Base-by-base conservation (phyloP, 2,888 invertebrate species). In the Cantharis lateralis region DNA sequence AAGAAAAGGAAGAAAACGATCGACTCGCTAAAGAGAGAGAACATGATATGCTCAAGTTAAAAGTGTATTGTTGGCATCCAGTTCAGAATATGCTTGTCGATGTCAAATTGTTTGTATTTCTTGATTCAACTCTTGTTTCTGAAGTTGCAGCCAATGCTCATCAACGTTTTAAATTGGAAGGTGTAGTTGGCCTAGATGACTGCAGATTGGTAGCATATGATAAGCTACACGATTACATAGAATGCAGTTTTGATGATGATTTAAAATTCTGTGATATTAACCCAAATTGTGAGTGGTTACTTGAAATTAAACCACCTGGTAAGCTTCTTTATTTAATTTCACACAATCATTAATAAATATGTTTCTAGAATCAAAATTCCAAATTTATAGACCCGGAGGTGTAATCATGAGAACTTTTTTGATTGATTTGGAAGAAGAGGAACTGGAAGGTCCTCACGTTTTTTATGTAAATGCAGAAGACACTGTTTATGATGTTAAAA, bases 201-300 rank as follows among this genome's bases (percentile, higher is more conserved):
- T 94, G 93, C 83, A 91, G 95, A 5, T 88, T 96, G 24, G 94
- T 95, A 16, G 91, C 90, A 74, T 95, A 93, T 83, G 92, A 94
- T 83, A 90, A 91, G 73, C 87, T 88, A 68, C 89, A 90, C 76
- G 93, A 93, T 79, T 90, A 91, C 10, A 91, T 95, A 24, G 91
- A 93, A 79, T 90, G 91, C 78, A 94, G 93, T 75, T 93, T 93
- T 83, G 93, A 94, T 78, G 91, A 92, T 63, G 87, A 91, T 4
- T 88, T 90, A 68, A 87, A 84, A 81, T 88, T 89, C 77, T 85
- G 86, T 71, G 88, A 89, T 80, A 87, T 91, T 69, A 86, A 89
- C 16, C 88, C 89, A n/a, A 80, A 90, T 85, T 71, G 89, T 87
- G 92, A 93, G 83, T 90, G 94, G 82, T 87, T 95, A 77, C 85